phyloP scores from a whole-genome alignment of 2,888 invertebrate genomes.

The Cryptus armator region DNA sequence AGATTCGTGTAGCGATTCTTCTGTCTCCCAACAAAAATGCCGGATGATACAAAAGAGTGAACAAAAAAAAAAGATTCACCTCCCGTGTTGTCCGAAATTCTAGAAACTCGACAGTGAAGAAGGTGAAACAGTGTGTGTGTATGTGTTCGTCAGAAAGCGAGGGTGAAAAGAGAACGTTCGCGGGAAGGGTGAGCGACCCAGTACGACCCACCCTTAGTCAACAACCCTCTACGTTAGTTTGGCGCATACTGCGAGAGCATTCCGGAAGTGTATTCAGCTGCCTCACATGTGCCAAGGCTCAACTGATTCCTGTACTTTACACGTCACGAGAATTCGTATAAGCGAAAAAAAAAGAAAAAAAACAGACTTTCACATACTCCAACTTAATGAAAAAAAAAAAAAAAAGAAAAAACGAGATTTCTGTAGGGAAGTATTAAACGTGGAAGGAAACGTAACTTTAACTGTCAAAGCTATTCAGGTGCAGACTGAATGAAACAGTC shows the following conservation, averaged over 20 bases:
- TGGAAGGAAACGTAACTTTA: not conserved
- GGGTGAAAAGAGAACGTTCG: conserved; percentile 42
- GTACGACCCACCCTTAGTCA: conserved; percentile 47
- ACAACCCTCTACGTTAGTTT: conserved; percentile 34
- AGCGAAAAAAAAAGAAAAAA: not conserved
- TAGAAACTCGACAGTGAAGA: conserved; percentile 21
- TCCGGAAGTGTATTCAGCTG: conserved; percentile 34
- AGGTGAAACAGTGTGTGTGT: conserved; percentile 10
- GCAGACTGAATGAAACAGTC: not conserved
- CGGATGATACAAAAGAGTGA: not conserved
- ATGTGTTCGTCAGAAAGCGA: not conserved
- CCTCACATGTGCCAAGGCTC: conserved; percentile 25
- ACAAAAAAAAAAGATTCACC: not conserved
- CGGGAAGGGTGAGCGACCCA: conserved; percentile 45
- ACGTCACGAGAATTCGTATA: conserved; percentile 2
- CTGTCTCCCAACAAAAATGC: not conserved
- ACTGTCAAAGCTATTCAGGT: conserved; percentile 13
- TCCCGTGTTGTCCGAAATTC: conserved; percentile 30
- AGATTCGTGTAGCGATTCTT: not conserved
- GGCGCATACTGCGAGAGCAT: conserved; percentile 28
- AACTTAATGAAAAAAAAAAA: not conserved
- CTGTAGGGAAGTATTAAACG: not conserved
- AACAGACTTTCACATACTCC: not conserved
- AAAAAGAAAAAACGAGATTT: not conserved
- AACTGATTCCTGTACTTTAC: conserved; percentile 18